Conservation (phyloP, 2,797 vertebrate species). For the Oceanodroma leucorhoa region DNA sequence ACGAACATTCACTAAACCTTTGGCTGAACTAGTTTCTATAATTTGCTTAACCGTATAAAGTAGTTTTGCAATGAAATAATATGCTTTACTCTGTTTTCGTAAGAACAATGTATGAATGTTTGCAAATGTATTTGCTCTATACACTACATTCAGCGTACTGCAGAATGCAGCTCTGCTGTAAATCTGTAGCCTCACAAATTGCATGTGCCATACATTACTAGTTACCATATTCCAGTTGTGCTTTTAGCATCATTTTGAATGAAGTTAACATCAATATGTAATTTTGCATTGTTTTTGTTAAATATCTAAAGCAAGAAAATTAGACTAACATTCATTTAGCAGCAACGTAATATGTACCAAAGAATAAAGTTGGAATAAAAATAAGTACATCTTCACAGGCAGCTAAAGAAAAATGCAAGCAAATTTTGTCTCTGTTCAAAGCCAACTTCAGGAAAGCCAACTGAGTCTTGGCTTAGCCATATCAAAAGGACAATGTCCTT, state of each 20-base stretch:
- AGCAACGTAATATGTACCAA: not conserved
- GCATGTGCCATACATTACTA: not conserved
- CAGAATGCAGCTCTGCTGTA: not conserved
- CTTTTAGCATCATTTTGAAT: not conserved
- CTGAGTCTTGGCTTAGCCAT: not conserved
- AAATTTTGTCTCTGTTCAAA: not conserved
- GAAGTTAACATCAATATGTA: not conserved
- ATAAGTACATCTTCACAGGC: not conserved
- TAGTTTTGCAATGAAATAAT: not conserved
- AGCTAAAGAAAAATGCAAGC: not conserved
- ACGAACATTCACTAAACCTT: not conserved
- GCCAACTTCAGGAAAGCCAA: not conserved
- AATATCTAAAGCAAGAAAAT: not conserved
- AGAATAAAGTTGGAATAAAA: not conserved
- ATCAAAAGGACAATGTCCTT: not conserved
- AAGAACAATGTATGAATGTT: not conserved
- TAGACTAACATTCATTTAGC: not conserved
- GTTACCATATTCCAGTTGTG: not conserved
- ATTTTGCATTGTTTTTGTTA: not conserved
- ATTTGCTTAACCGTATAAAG: not conserved
- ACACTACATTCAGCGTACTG: not conserved
- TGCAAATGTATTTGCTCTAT: not conserved
- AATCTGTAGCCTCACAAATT: not conserved
- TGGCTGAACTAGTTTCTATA: not conserved
- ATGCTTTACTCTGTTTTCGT: not conserved